Percentiles rank a stretch among this genome's conserved stretches.
Evolutionary conservation across 2,888 invertebrate species (phyloP).

Genomic region (Brachypalpus laphriformis): DNA sequence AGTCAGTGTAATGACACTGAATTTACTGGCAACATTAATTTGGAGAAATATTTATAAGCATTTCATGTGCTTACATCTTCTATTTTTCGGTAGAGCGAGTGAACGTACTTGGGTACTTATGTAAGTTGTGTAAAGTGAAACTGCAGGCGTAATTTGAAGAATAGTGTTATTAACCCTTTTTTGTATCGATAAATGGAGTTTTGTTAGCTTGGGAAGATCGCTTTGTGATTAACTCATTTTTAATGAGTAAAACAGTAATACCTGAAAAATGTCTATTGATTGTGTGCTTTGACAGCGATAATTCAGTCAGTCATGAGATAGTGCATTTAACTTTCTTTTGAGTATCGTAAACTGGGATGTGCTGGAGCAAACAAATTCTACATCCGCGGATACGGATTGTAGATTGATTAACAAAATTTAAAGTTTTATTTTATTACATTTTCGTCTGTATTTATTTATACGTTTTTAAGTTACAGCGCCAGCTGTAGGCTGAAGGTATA

Average conservation of each 20-base stretch:
- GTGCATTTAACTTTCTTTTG: not conserved
- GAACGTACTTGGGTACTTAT: not conserved
- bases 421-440: too few species aligned
- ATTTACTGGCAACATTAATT: not conserved
- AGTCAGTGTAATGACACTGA: constrained; percentile 4
- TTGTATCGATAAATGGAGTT: not conserved
- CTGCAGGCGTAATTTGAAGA: not conserved
- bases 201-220: not conserved
- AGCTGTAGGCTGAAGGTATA: too few species aligned
- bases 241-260: not conserved
- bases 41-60: constrained; percentile 23
- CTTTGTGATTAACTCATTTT: not conserved
- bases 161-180: not conserved
- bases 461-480: too few species aligned
- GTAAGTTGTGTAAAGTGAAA: not conserved
- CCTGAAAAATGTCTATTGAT: not conserved
- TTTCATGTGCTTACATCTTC: not conserved
- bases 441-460: too few species aligned
- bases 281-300: not conserved
- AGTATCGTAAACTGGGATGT: too few species aligned
- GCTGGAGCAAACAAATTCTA: too few species aligned
- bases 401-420: too few species aligned
- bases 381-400: too few species aligned
- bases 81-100: not conserved
- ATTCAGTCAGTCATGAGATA: not conserved